These are phyloP conservation scores for Haemorhous mexicanus DNA, from an alignment of 2,113 vertebrate species.

Conservation along the genomic window DNA sequence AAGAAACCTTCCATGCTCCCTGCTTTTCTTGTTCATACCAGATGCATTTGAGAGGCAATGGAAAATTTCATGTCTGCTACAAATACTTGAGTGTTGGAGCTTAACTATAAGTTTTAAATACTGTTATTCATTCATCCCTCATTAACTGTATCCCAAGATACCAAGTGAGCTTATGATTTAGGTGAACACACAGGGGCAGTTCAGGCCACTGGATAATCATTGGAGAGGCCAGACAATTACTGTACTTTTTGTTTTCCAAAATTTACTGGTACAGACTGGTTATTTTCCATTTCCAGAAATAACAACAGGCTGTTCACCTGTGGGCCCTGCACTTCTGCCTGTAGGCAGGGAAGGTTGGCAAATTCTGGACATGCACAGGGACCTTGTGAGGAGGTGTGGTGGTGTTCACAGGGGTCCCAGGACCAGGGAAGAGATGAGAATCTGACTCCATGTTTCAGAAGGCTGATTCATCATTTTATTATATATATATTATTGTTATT, in stretches of 20 bases:
- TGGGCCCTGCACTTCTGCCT: background rate
- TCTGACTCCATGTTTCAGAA: no score
- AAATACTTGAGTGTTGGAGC: background rate
- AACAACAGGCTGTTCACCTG: background rate
- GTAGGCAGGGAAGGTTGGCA: background rate
- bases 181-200: rapidly evolving
- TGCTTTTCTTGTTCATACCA: background rate
- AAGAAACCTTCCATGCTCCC: background rate
- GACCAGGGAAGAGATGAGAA: no score
- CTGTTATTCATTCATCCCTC: background rate
- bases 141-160: background rate
- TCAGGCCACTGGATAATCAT: background rate
- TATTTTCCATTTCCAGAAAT: background rate
- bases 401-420: no score
- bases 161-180: background rate
- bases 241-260: rapidly evolving
- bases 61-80: background rate
- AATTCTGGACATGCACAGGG: background rate
- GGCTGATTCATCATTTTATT: no score
- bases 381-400: background rate
- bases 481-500: no score
- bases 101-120: background rate
- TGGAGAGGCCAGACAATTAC: background rate
- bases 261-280: background rate
- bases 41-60: background rate